Evolutionary conservation across 2,797 vertebrate species (phyloP).

Genomic region (Erethizon dorsatum): DNA sequence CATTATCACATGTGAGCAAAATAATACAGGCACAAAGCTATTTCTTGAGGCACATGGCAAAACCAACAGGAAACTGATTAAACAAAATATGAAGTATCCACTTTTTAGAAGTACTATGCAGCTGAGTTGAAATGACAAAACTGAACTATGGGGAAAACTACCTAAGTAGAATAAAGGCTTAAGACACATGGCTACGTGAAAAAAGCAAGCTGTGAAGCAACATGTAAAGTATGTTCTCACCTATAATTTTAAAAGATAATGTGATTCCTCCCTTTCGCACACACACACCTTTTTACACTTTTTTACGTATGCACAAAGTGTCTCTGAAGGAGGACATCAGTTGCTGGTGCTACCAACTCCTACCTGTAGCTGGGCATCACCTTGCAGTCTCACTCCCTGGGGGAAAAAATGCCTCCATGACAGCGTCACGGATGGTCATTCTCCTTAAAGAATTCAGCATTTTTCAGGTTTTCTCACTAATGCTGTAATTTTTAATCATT

Average conservation of each 20-base stretch:
- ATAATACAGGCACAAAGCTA: not conserved
- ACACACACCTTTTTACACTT: not conserved
- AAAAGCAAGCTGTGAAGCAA: not conserved
- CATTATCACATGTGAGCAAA: not conserved
- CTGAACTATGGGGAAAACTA: not conserved
- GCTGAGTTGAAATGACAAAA: constrained; percentile 22
- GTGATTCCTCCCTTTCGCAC: not conserved
- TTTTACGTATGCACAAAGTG: not conserved
- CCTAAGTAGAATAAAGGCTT: not conserved
- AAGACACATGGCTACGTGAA: not conserved
- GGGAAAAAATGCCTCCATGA: not conserved
- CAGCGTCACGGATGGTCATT: not conserved
- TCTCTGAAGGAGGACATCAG: not conserved
- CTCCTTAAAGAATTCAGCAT: not conserved
- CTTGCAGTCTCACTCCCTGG: not conserved
- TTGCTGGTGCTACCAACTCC: not conserved
- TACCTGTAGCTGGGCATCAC: not conserved
- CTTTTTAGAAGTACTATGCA: not conserved
- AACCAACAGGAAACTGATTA: not conserved
- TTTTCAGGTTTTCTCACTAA: constrained; percentile 1
- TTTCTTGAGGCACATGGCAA: not conserved
- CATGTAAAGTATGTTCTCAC: not conserved
- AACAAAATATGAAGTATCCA: not conserved
- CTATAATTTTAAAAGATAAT: not conserved
- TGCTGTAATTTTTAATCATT: not conserved